These are phyloP conservation scores for Zaprionus gabonicus DNA, from an alignment of 1,140 invertebrate species.

Conservation along the genomic window DNA sequence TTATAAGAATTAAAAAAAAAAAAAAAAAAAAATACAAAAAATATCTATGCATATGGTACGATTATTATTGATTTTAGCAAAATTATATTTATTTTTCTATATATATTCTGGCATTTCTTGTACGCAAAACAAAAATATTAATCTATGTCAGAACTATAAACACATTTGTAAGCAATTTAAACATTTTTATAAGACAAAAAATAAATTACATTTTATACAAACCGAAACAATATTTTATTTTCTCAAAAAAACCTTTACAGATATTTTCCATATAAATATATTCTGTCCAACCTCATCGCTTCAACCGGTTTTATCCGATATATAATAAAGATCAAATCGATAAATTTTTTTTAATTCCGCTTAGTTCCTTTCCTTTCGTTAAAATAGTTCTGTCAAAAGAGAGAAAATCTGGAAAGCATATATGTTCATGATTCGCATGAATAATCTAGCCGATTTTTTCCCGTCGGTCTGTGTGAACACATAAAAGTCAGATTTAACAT, in stretches of 20 bases:
- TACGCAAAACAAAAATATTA: conserved; percentile 53
- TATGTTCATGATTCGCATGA: too few species aligned
- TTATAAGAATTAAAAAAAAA: conserved; percentile 54
- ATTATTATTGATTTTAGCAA: conserved; percentile 75
- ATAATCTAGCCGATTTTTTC: background rate
- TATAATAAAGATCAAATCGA: too few species aligned
- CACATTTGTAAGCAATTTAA: conserved; percentile 67
- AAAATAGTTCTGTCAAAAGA: too few species aligned
- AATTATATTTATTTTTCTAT: conserved; percentile 59
- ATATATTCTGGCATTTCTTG: conserved; percentile 45
- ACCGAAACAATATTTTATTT: conserved; percentile 4
- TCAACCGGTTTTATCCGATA: too few species aligned
- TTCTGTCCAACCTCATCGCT: too few species aligned
- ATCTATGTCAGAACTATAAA: conserved; percentile 57
- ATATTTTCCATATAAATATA: too few species aligned
- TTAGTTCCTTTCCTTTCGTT: too few species aligned
- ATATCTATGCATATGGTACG: conserved; percentile 57
- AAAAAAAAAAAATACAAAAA: conserved; percentile 16
- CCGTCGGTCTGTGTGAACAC: background rate
- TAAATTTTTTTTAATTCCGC: too few species aligned
- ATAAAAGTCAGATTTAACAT: background rate
- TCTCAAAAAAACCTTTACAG: too few species aligned
- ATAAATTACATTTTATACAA: conserved; percentile 75
- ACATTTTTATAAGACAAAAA: conserved; percentile 69
- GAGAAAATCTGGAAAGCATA: too few species aligned